Evolutionary conservation across 2,113 vertebrate species (phyloP), one percentile per base, ranked within the genome.

Genomic region (Labeo rohita): DNA sequence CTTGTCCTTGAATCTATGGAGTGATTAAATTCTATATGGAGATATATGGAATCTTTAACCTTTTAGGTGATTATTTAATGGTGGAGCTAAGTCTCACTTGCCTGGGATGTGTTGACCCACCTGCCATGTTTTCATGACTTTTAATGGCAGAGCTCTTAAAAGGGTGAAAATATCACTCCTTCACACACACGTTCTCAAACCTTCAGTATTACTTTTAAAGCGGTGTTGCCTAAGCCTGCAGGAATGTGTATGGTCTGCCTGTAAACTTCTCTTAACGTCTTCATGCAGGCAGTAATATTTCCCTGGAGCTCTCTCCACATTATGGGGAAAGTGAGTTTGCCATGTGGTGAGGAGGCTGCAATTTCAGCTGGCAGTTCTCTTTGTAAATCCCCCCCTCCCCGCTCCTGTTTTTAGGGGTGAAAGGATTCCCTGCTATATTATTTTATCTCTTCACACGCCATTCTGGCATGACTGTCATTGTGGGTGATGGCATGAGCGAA

Each of bases 271-370:
- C 56, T 78, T 85, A 85, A 85, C 39, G 77, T 86, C 78, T 86
- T 86, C 66, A 81, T 86, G 68, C 68, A 81, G 85, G 78, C 85
- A 18, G 85, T 81, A 81, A 86, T 59, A 86, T 86, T 86, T 86
- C 85, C 78, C 85, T 81, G 66, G 85, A 81, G 85, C 54, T 80
- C 23, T 56, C 50, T 56, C 85, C 68, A 59, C 77, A 72, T 81
- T 47, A 76, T 76, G 61, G 45, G 23, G 84, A 49, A 36, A 75
- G 74, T 50, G 84, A 52, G 75, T 84, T 80, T 87, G 86, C 82
- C 82, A 87, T 61, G 86, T 79, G 75, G 72, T 66, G 66, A 74
- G 77, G 36, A 79, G 75, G 73, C 54, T 84, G 82, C 86, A 72
- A 56, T 87, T 87, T 87, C 47, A 72, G 74, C 54, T 84, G 86